Evolutionary conservation across 2,888 invertebrate species (phyloP).

Genomic region (Monochamus alternatus): DNA sequence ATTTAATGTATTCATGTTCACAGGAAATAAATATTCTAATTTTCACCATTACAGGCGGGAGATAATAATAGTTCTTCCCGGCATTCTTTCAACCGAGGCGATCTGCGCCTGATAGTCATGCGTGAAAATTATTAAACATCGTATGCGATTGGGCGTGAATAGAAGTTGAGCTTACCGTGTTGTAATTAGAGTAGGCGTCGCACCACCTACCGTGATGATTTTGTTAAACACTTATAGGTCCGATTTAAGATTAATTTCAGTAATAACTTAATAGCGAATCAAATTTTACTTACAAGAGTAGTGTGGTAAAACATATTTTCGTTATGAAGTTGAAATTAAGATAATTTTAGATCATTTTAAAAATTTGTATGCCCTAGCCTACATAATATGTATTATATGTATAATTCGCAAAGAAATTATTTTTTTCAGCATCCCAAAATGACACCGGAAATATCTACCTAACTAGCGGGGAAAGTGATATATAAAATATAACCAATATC

Average conservation of each 20-base stretch:
- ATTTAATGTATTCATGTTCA: neutral
- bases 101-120: slow-evolving; percentile 27
- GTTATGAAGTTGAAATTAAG: no score
- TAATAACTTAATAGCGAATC: slow-evolving; percentile 48
- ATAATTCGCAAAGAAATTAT: no score
- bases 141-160: slow-evolving; percentile 39
- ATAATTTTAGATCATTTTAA: no score
- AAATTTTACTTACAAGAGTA: slow-evolving; percentile 36
- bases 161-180: slow-evolving; percentile 40
- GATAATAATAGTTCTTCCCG: slow-evolving; percentile 1
- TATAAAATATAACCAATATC: no score
- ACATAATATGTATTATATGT: no score
- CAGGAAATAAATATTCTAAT: neutral
- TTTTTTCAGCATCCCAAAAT: no score
- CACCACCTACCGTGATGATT: slow-evolving; percentile 52
- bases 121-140: slow-evolving; percentile 44
- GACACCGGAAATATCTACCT: no score
- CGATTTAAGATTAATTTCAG: slow-evolving; percentile 46
- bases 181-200: slow-evolving; percentile 49
- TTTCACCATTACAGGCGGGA: neutral
- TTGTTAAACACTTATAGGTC: slow-evolving; percentile 41
- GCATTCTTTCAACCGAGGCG: slow-evolving; percentile 25
- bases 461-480: no score
- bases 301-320: no score
- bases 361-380: no score